Evolutionary conservation across 2,797 vertebrate species (phyloP), one percentile per base, ranked within the genome.

Genomic region (Brachyalestes nurse): DNA sequence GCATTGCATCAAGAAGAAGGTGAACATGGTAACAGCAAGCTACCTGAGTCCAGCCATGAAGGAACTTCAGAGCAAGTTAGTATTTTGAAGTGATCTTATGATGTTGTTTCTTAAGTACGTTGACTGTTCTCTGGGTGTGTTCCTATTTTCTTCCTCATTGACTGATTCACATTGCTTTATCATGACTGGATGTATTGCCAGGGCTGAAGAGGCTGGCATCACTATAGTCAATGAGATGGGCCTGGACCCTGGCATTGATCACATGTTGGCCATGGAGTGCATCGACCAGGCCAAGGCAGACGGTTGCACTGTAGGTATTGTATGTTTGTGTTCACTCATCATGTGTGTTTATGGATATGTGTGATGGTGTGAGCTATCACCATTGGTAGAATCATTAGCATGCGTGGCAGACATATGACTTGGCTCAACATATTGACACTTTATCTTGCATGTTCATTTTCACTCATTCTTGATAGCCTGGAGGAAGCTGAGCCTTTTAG

Each of bases 261-360:
- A 99, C 90, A 99, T 99, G 97, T 82, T 99, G 91, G 98, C 98
- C 0, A 98, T 98, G 97, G 96, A 98, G 86, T 97, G 97, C n/a
- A 97, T 99, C 82, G 94, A 99, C 87, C 96, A 96, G 83, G 97
- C 97, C 7, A 97, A 96, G 89, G 96, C 95, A 82, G 94, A 96
- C 51, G 96, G 97, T 87, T 97, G 96, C 88, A 95, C 88, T 80
- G 98, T 99, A 72, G 71, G 82, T 83, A 84, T 75, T 66, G 72
- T 82, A 19, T 79, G 57, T 83, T 65, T 83, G 78, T 82, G 82
- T 78, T 82, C 76, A 65, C 25, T 78, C 71, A n/a, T 81, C 60
- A 55, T 21, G 79, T 76, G 72, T 83, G 79, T 86, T 82, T 72
- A 78, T 83, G 77, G 62, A 77, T 77, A 77, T 77, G 69, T 84